Conservation (phyloP, 2,888 invertebrate species). For the Timandra comae region DNA sequence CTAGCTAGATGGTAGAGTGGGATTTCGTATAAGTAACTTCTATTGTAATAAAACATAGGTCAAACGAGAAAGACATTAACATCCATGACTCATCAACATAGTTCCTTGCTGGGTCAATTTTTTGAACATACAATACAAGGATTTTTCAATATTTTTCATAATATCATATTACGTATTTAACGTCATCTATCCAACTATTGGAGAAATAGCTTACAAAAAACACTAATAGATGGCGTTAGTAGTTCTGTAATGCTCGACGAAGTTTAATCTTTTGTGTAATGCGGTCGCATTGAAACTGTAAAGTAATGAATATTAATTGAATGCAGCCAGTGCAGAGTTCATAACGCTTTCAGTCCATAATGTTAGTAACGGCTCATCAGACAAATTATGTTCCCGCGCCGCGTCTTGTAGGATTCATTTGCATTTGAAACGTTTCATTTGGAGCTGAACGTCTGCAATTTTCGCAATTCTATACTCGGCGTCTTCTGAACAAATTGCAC, state of each 20-base stretch:
- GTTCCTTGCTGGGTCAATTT: no score
- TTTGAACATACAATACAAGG: no score
- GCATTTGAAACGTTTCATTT: slow-evolving; percentile 42
- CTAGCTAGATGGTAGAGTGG: no score
- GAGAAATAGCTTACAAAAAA: background rate
- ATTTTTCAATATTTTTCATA: no score
- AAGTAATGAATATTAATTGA: slow-evolving; percentile 39
- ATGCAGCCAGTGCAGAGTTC: slow-evolving; percentile 12
- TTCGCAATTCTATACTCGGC: slow-evolving; percentile 2
- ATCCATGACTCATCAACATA: no score
- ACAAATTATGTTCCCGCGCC: slow-evolving; percentile 41
- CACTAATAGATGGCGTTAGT: slow-evolving; percentile 29
- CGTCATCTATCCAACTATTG: no score
- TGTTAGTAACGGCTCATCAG: slow-evolving; percentile 33
- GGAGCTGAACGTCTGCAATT: slow-evolving; percentile 29
- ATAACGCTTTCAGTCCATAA: slow-evolving; percentile 5
- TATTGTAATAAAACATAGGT: no score
- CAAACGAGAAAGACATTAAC: no score
- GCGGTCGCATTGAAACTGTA: slow-evolving; percentile 10
- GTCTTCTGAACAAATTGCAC: no score
- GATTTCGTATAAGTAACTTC: no score
- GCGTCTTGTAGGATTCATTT: slow-evolving; percentile 36
- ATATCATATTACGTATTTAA: no score
- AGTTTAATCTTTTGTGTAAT: no score
- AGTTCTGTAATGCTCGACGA: slow-evolving; percentile 1